Evolutionary conservation across 1,140 invertebrate genomes (phyloP).

Genomic region (Micrasema minimum): DNA sequence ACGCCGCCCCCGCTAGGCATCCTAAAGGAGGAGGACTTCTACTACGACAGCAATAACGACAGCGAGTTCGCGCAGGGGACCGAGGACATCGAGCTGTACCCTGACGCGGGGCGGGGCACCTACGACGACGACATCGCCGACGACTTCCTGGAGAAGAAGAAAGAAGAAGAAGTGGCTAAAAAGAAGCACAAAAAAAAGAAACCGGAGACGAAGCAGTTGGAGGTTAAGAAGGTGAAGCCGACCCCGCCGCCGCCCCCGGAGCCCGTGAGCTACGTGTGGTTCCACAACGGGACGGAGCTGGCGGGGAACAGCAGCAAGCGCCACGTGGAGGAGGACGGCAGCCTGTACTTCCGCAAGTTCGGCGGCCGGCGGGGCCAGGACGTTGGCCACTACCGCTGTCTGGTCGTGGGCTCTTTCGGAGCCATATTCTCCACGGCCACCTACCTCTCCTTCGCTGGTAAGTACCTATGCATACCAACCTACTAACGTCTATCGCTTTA

Average conservation of each 20-base stretch:
- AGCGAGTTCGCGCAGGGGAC: conserved; percentile 34
- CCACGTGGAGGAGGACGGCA: conserved; percentile 40
- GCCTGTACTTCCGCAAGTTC: conserved; percentile 45
- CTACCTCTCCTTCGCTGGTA: conserved; percentile 37
- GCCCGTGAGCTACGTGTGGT: conserved; percentile 44
- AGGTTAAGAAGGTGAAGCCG: conserved; percentile 1
- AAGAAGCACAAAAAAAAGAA: conserved; percentile 39
- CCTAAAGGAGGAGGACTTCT: conserved; percentile 39
- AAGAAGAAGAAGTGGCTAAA: conserved; percentile 10
- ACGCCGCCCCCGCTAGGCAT: conserved; percentile 3
- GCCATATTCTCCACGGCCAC: conserved; percentile 38
- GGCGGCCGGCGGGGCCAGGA: conserved; percentile 34
- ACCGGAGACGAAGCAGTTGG: conserved; percentile 40
- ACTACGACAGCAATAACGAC: conserved; percentile 37
- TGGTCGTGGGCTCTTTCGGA: conserved; percentile 24
- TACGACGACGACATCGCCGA: conserved; percentile 29
- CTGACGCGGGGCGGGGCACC: conserved; percentile 1
- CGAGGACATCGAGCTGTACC: conserved; percentile 22
- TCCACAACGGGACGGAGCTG: conserved; percentile 45
- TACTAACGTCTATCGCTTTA: no score
- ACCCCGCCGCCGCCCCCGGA: not conserved
- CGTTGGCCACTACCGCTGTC: conserved; percentile 44
- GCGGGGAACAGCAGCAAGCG: conserved; percentile 33
- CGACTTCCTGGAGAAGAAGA: conserved; percentile 19
- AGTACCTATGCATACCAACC: no score